phyloP scores from a whole-genome alignment of 2,797 vertebrate species.

The Pygocentrus nattereri region DNA sequence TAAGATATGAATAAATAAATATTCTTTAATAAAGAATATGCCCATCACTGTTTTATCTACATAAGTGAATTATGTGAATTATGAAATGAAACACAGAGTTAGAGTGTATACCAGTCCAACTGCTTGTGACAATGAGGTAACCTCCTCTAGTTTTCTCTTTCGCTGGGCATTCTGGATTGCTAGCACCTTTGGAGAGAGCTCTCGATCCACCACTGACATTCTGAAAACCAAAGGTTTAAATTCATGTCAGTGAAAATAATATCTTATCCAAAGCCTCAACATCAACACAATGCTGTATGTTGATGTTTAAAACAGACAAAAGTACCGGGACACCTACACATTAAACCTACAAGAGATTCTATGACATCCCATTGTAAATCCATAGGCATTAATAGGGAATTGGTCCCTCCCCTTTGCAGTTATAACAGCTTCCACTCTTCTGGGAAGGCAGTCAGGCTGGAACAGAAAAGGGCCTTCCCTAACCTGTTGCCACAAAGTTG shows the following conservation, averaged over 20 bases:
- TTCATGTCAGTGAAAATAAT: neutral
- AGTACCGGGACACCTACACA: too few species aligned
- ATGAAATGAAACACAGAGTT: neutral
- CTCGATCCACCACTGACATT: constrained; percentile 81
- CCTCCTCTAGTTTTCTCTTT: constrained; percentile 93
- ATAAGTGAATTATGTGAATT: too few species aligned
- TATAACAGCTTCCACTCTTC: too few species aligned
- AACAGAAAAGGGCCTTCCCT: too few species aligned
- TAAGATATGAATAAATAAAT: neutral
- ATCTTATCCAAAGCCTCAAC: neutral
- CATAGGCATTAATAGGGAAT: too few species aligned
- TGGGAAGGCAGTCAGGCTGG: too few species aligned
- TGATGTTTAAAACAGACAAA: too few species aligned
- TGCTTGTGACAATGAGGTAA: constrained; percentile 86
- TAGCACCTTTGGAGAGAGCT: constrained; percentile 85
- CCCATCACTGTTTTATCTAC: neutral
- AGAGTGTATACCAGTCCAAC: constrained; percentile 87
- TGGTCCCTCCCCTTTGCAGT: too few species aligned
- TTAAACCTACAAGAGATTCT: too few species aligned
- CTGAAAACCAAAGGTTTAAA: constrained; percentile 70
- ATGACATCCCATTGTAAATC: too few species aligned
- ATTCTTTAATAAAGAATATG: constrained; percentile 51
- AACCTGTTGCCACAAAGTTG: too few species aligned
- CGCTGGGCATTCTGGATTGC: constrained; percentile 90
- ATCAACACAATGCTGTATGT: neutral